phyloP scores from a whole-genome alignment of 1,140 invertebrate species.

The Lepidurus packardi region DNA sequence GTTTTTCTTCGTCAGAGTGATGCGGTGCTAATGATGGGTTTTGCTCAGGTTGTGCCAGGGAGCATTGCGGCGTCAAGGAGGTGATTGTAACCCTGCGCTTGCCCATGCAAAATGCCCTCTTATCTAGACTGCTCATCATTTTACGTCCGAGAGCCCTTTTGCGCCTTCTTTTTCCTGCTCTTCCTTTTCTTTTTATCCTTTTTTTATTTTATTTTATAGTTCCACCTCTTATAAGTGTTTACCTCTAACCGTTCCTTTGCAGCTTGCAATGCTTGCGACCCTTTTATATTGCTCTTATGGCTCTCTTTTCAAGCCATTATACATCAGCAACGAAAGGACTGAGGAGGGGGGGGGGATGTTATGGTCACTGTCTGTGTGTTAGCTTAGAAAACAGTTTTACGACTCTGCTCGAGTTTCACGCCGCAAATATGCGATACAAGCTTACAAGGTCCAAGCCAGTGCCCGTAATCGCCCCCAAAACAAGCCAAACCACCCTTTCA shows the following conservation, averaged over 20 bases:
- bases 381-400: background rate
- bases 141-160: background rate
- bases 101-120: slow-evolving; percentile 7
- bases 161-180: background rate
- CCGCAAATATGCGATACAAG: background rate
- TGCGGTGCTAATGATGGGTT: slow-evolving; percentile 14
- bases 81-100: slow-evolving; percentile 21
- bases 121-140: slow-evolving; percentile 14
- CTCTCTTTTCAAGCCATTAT: slow-evolving; percentile 12
- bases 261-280: background rate
- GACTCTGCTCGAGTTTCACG: slow-evolving; percentile 13
- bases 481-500: background rate
- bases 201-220: background rate
- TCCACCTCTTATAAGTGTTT: background rate
- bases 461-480: background rate
- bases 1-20: slow-evolving; percentile 21
- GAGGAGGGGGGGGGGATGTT: background rate
- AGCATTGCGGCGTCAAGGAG: slow-evolving; percentile 17
- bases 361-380: background rate
- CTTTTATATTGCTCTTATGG: slow-evolving; percentile 19
- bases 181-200: background rate
- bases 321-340: slow-evolving; percentile 1
- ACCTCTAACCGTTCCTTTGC: background rate
- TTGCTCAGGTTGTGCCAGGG: slow-evolving; percentile 11
- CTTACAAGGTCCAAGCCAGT: background rate